A percentile compares a stretch with the other conserved stretches of the same genome.
Conservation (phyloP, 2,888 invertebrate genomes). For the Drosophila anomelani region DNA sequence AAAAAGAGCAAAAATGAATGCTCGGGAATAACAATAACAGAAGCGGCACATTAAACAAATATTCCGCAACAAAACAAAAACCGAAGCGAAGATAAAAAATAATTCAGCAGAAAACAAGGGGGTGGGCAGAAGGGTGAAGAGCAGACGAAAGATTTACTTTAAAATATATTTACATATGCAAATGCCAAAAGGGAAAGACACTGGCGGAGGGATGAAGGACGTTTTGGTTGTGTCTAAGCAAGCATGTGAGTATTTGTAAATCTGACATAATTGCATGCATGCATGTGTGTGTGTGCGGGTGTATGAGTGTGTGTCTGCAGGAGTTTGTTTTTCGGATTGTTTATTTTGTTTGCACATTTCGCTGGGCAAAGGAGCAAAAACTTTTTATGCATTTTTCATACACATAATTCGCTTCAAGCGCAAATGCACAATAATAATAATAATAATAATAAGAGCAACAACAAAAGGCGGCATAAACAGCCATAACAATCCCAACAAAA, state of each 20-base stretch:
- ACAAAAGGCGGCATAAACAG: constrained; percentile 51
- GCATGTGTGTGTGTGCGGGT: constrained; percentile 4
- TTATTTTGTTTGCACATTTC: constrained; percentile 67
- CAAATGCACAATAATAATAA: constrained; percentile 71
- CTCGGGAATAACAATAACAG: constrained; percentile 43
- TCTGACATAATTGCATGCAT: constrained; percentile 51
- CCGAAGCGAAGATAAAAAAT: constrained; percentile 23
- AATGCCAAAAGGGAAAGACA: constrained; percentile 22
- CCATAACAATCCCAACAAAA: constrained; percentile 62
- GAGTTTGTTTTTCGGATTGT: constrained; percentile 47
- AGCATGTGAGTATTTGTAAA: constrained; percentile 54
- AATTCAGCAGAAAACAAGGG: constrained; percentile 19
- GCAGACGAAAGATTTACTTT: constrained; percentile 37
- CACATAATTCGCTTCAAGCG: constrained; percentile 72
- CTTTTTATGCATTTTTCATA: constrained; percentile 69
- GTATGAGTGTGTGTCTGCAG: constrained; percentile 15
- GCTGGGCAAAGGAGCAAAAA: constrained; percentile 59
- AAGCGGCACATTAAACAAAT: constrained; percentile 46
- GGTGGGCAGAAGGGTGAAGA: background rate
- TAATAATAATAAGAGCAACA: constrained; percentile 40
- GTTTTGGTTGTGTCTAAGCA: constrained; percentile 37
- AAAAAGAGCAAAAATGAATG: constrained; percentile 28
- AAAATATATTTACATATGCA: constrained; percentile 50
- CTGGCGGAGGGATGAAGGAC: background rate
- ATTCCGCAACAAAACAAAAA: constrained; percentile 25